Percentiles rank a stretch among this genome's conserved stretches.
Conservation (phyloP, 2,113 vertebrate genomes). For the Poeciliopsis retropinna region DNA sequence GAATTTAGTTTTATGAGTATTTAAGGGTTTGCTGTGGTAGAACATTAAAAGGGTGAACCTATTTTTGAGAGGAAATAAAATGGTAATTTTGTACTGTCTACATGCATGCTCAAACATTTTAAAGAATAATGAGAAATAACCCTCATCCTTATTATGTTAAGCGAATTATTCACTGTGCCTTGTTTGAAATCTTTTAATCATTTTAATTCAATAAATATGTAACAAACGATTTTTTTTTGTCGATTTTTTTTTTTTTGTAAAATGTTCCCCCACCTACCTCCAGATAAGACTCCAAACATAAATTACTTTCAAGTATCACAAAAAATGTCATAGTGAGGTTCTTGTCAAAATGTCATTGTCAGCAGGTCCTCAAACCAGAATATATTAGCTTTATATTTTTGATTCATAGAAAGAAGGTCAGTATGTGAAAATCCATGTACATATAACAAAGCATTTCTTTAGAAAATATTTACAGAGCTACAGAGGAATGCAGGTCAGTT, state of each 20-base stretch:
- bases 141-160: slow-evolving; percentile 61
- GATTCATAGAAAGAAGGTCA: slow-evolving; percentile 79
- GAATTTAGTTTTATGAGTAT: slow-evolving; percentile 74
- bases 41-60: slow-evolving; percentile 34
- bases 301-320: slow-evolving; percentile 56
- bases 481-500: slow-evolving; percentile 70
- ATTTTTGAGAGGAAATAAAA: slow-evolving; percentile 45
- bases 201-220: slow-evolving; percentile 86
- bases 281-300: slow-evolving; percentile 34
- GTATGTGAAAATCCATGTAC: slow-evolving; percentile 77
- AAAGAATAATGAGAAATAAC: slow-evolving; percentile 58
- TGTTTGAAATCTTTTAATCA: slow-evolving; percentile 77
- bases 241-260: slow-evolving; percentile 43
- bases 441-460: slow-evolving; percentile 70
- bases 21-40: slow-evolving; percentile 78
- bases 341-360: slow-evolving; percentile 36
- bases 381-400: slow-evolving; percentile 65
- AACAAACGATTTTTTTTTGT: slow-evolving; percentile 69
- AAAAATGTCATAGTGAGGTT: slow-evolving; percentile 28
- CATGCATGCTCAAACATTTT: slow-evolving; percentile 73
- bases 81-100: slow-evolving; percentile 46
- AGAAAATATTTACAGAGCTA: slow-evolving; percentile 76
- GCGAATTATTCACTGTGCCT: slow-evolving; percentile 77
- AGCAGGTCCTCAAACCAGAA: slow-evolving; percentile 49
- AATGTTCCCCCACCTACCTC: slow-evolving; percentile 9